Conservation (phyloP, 2,888 invertebrate species). For the Baronia brevicornis region DNA sequence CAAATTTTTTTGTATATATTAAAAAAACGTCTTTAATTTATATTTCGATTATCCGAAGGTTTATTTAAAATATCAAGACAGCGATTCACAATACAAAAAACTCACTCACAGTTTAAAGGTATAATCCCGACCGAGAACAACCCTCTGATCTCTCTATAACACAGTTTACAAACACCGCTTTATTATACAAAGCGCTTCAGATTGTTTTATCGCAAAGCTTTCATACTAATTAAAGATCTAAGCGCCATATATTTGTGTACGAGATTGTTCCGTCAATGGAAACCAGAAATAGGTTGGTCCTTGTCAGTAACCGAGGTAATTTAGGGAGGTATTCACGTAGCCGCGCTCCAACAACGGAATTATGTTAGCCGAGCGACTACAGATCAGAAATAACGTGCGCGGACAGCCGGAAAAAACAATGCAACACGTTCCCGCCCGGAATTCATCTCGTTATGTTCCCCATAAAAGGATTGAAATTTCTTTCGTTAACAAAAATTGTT, state of each 20-base stretch:
- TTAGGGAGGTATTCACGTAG: slow-evolving; percentile 34
- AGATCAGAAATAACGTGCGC: slow-evolving; percentile 42
- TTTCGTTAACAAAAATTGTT: slow-evolving; percentile 38
- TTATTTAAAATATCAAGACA: no score
- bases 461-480: slow-evolving; percentile 47
- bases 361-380: slow-evolving; percentile 32
- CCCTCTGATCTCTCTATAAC: slow-evolving; percentile 3
- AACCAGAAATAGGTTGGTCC: slow-evolving; percentile 41
- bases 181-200: slow-evolving; percentile 29
- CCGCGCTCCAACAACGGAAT: slow-evolving; percentile 44
- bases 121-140: no score
- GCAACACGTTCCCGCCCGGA: slow-evolving; percentile 40
- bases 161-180: slow-evolving; percentile 16
- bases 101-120: no score
- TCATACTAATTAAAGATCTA: slow-evolving; percentile 46
- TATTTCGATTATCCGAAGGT: no score
- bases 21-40: no score
- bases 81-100: no score
- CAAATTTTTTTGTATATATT: no score
- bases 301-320: slow-evolving; percentile 40
- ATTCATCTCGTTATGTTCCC: slow-evolving; percentile 47
- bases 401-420: slow-evolving; percentile 39
- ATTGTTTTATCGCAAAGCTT: slow-evolving; percentile 44
- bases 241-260: slow-evolving; percentile 37
- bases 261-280: slow-evolving; percentile 36